These are phyloP conservation scores for Bergia sp. DNA, from an alignment of 92 coral and sea anemone genomes.

Conservation along the genomic window DNA sequence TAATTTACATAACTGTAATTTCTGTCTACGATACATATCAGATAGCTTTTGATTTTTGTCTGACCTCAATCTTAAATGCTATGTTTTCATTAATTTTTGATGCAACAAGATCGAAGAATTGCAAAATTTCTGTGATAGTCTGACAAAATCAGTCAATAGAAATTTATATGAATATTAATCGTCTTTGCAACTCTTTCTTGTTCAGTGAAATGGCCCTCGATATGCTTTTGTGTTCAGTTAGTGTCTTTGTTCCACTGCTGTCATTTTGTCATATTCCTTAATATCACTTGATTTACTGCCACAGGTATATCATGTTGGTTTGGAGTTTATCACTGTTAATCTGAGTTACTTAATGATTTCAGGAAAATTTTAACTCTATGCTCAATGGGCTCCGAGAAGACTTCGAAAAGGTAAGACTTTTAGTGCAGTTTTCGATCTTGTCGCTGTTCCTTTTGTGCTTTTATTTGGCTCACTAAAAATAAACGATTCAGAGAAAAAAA, in stretches of 20 bases:
- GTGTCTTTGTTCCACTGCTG: background rate
- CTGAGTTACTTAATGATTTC: background rate
- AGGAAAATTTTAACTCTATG: constrained; percentile 80
- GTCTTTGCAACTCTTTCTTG: background rate
- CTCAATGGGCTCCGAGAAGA: constrained; percentile 71
- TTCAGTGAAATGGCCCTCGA: background rate
- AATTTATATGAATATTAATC: background rate
- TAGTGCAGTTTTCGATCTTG: background rate
- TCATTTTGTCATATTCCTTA: background rate
- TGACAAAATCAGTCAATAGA: background rate
- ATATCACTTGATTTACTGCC: background rate
- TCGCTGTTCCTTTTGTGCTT: background rate
- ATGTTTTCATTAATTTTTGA: background rate
- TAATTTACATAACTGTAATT: no score
- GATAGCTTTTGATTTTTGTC: no score
- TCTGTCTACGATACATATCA: no score
- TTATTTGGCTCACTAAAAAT: no score
- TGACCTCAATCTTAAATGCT: background rate
- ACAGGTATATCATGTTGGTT: no score
- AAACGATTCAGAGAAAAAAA: no score
- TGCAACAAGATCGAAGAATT: background rate
- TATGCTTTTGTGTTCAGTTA: background rate
- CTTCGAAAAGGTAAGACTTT: constrained; percentile 77
- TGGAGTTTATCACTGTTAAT: background rate
- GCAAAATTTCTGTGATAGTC: background rate